phyloP scores from a whole-genome alignment of 2,797 vertebrate genomes.

The Halcyon chelicuti region DNA sequence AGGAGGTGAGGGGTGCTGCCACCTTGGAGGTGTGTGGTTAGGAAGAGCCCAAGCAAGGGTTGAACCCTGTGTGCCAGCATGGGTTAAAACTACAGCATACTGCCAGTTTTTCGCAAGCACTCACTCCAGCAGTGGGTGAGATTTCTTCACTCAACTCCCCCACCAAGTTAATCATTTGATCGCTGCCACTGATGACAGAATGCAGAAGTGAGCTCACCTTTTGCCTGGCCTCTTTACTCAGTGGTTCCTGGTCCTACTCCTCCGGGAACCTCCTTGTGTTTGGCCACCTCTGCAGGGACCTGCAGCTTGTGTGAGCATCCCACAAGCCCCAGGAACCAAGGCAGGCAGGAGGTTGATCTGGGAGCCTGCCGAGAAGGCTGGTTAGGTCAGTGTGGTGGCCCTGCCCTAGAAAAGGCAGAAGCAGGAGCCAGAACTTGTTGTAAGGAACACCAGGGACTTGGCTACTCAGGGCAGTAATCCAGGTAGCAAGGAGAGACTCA shows the following conservation, averaged over 20 bases:
- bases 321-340: rapidly evolving
- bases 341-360: neutral
- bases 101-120: neutral
- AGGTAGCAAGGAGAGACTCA: neutral
- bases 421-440: neutral
- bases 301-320: rapidly evolving
- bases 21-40: neutral
- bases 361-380: neutral
- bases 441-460: no score
- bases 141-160: neutral
- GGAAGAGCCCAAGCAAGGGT: neutral
- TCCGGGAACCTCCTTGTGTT: neutral
- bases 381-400: neutral
- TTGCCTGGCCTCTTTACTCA: neutral
- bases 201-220: neutral
- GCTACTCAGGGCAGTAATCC: neutral
- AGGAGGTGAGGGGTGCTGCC: neutral
- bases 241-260: neutral
- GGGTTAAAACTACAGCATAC: neutral
- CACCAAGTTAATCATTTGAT: neutral
- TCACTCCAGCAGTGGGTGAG: neutral
- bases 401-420: neutral
- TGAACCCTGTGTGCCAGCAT: rapidly evolving
- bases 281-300: neutral
- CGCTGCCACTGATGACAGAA: neutral